Percentiles rank a stretch among this genome's conserved stretches.
These are phyloP conservation scores for Malacoraja senta DNA, from an alignment of 2,797 vertebrate species.

Conservation along the genomic window DNA sequence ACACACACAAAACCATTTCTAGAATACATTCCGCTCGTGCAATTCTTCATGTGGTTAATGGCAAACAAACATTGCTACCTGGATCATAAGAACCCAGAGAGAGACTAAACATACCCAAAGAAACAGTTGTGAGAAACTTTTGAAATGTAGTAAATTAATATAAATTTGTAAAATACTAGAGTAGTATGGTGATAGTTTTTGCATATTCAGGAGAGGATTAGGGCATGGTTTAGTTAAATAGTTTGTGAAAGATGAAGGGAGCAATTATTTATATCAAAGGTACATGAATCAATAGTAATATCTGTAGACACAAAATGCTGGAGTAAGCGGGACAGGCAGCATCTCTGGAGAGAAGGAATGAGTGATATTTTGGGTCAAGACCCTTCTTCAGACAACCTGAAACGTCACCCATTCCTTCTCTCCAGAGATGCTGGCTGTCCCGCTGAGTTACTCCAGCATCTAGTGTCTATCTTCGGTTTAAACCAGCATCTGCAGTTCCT, in stretches of 20 bases:
- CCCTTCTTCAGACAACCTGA: no score
- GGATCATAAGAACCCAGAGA: not conserved
- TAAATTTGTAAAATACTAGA: not conserved
- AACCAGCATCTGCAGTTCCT: no score
- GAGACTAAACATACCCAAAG: not conserved
- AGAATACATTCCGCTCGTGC: not conserved
- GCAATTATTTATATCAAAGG: not conserved
- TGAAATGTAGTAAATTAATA: not conserved
- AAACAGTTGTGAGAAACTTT: not conserved
- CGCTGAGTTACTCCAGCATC: no score
- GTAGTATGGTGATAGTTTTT: not conserved
- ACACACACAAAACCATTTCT: not conserved
- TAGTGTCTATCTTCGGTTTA: no score
- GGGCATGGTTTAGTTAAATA: not conserved
- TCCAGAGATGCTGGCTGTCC: no score
- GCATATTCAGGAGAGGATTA: not conserved
- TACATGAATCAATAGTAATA: not conserved
- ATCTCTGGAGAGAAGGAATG: no score
- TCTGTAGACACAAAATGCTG: no score
- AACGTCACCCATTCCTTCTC: no score
- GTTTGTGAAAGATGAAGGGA: not conserved
- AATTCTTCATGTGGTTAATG: not conserved
- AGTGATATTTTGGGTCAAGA: no score
- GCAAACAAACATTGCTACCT: not conserved
- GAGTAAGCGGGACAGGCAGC: no score